Evolutionary conservation across 2,888 invertebrate genomes (phyloP).

Genomic region (Taenaris catops): DNA sequence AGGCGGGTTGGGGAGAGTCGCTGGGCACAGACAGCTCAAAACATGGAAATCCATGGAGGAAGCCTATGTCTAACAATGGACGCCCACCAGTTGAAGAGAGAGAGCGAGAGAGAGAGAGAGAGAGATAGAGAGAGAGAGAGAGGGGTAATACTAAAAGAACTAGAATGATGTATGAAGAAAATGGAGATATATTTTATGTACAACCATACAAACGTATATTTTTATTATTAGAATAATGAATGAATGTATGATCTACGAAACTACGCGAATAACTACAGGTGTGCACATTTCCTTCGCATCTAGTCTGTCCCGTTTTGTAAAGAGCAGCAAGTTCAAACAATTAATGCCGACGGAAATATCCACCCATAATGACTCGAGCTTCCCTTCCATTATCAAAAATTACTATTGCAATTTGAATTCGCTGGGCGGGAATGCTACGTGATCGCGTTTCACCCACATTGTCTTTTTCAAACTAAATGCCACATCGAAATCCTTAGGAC

Average conservation of each 20-base stretch:
- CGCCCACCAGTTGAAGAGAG: no score
- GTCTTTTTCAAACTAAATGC: constrained; percentile 72
- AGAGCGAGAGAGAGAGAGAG: no score
- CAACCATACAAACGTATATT: constrained; percentile 49
- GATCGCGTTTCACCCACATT: constrained; percentile 55
- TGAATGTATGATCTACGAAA: constrained; percentile 36
- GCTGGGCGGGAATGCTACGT: constrained; percentile 52
- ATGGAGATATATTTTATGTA: not conserved
- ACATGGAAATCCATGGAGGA: no score
- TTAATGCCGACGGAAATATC: constrained; percentile 66
- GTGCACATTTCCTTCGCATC: constrained; percentile 50
- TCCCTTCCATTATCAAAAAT: constrained; percentile 70
- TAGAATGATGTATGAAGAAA: no score
- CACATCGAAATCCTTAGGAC: constrained; percentile 42
- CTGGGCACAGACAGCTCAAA: no score
- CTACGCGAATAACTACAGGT: constrained; percentile 56
- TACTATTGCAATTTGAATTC: constrained; percentile 67
- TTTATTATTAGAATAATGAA: constrained; percentile 42
- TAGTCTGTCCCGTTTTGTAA: constrained; percentile 47
- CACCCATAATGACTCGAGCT: constrained; percentile 57
- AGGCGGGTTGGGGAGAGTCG: no score
- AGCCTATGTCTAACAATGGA: no score
- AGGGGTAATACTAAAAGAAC: no score
- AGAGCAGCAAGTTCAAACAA: constrained; percentile 52
- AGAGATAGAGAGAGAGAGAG: no score